These are phyloP conservation scores for Brachionus asplanchnoidis DNA, from an alignment of 1,140 invertebrate species.

Conservation along the genomic window DNA sequence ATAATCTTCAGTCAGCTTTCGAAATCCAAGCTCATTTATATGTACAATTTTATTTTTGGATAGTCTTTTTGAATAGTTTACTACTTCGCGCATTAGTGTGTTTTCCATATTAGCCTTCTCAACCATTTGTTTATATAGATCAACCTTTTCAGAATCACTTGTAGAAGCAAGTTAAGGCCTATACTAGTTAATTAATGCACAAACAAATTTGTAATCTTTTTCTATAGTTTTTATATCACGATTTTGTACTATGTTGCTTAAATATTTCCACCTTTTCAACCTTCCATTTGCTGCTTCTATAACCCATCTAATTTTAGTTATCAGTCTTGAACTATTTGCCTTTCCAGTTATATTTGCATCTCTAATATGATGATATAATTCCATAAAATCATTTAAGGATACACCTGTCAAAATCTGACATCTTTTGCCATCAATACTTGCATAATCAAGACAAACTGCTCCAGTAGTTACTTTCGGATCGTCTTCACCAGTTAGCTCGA, in stretches of 20 bases:
- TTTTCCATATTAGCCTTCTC: background rate
- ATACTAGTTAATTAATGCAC: background rate
- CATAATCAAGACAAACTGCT: too few relatives aligned
- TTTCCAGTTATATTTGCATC: too few relatives aligned
- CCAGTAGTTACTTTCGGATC: too few relatives aligned
- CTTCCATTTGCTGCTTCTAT: background rate
- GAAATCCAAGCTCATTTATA: background rate
- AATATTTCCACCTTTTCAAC: background rate
- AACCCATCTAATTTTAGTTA: background rate
- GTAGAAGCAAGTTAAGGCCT: background rate
- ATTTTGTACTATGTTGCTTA: background rate
- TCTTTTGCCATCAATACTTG: too few relatives aligned
- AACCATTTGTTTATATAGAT: too few relatives aligned
- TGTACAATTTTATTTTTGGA: background rate
- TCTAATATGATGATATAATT: too few relatives aligned
- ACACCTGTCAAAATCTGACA: too few relatives aligned
- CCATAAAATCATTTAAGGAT: too few relatives aligned
- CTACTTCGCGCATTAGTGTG: background rate
- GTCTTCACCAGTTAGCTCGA: too few relatives aligned
- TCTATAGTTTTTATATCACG: background rate
- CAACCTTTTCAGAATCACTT: too few relatives aligned
- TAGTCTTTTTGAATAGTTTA: too few relatives aligned
- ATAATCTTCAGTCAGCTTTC: background rate
- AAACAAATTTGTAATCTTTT: background rate
- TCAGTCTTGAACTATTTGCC: background rate